Base-by-base conservation (phyloP, 2,797 vertebrate genomes). In the Alfaro cultratus region DNA sequence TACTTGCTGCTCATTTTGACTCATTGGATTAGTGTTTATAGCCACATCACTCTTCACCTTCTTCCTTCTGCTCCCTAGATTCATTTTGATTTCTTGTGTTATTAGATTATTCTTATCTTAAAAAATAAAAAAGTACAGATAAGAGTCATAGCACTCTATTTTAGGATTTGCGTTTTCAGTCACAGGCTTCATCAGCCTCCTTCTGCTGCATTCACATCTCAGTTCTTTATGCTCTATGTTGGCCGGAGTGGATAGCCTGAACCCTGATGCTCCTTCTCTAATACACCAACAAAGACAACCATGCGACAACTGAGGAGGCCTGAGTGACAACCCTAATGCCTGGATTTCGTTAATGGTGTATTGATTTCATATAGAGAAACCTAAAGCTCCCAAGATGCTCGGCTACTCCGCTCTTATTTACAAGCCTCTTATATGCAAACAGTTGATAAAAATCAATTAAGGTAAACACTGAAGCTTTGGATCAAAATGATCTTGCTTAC, bases 321-420 rank as follows among this genome's bases (percentile, higher is more conserved):
- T 85, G 82, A 86, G 62, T 5, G 9, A 73, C 76, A 49, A 45
- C 77, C 81, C 67, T 86, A 80, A 87, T 86, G 74, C 74, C 18
- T 80, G 83, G 85, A 88, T 85, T 87, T 80, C 39, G 76, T 78
- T 93, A 88, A 93, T 85, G 72, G 84, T 77, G 83, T 89, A 93
- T 94, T 90, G 89, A 87, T 92, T 84, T 83, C 53, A 80, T 53
- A 73, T 45, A 73, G 75, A 83, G 71, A 75, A 81, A 87, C 67
- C 78, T 70, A 74, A 12, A 73, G 21, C 31, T 67, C 76, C 34
- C 9, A 34, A 51, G 73, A 74, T 73, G 16, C 72, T 74, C 64
- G 6, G 77, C 80, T 80, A 87, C 78, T 43, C 78, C 68, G 84
- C 78, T 82, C 16, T 75, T 31, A 79, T 51, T 46, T 46, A 68